Base-by-base conservation (phyloP, 1,140 invertebrate genomes). In the Armadillidium nasatum region DNA sequence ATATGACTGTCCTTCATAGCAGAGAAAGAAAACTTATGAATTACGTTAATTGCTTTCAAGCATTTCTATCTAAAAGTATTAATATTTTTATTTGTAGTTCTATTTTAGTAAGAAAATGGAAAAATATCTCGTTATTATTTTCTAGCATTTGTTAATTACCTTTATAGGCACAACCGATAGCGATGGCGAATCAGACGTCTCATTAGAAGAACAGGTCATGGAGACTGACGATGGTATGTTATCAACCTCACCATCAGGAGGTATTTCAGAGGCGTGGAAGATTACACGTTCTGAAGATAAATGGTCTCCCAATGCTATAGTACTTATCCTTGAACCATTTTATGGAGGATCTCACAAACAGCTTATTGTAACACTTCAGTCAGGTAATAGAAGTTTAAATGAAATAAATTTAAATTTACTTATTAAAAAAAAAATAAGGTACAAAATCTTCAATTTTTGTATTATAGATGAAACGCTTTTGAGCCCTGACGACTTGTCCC, bases 311-410 rank as follows among this genome's bases (percentile, higher is more conserved):
- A 71, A 43, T 19, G 80, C 80, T 15, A 23, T 44, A 7, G 44
- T 83, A 10, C 78, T 86, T 7, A 76, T 86, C 19, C 82, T 89
- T 22, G 91, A 92, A 84, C 88, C 90, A 0, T 92, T 91, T 83
- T 91, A 89, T 84, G 89, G 89, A 11, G 91, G 91, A 23, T 91
- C 90, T 68, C 91, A 92, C 82, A 89, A 89, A 81, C 88, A 90
- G 82, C 83, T 92, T 19, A 87, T 91, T 67, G 88, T 89, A 79
- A 84, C 87, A 11, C 76, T 91, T 46, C 75, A 82, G 11, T 84
- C 83, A 19, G 74, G 83, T 44, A 75, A 73, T 4, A 3, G 33
- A 23, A 69, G 71, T 1, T 33, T 1, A 69, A 33, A 33, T 33
- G 6, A 33, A 33, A 33, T 33, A 33, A 33, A 33, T 33, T 33